Conservation (phyloP, 2,113 vertebrate genomes). For the Macquaria ambigua region DNA sequence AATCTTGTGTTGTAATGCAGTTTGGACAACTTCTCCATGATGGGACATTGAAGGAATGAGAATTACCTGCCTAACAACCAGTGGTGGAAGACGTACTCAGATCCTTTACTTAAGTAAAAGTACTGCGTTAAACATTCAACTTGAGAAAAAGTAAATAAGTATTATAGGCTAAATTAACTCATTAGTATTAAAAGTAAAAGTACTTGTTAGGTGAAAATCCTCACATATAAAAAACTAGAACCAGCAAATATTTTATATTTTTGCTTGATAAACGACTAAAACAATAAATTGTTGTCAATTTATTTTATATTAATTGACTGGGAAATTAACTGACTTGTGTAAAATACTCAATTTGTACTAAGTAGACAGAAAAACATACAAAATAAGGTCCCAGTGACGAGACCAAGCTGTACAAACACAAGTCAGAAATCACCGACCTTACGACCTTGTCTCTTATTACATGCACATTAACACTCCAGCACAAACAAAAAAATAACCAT, state of each 20-base stretch:
- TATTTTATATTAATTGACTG: not conserved
- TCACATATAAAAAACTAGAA: too few species aligned
- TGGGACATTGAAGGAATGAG: not conserved
- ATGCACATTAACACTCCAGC: conserved; percentile 30
- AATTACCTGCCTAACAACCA: not conserved
- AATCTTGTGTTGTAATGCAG: not conserved
- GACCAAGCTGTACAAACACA: not conserved
- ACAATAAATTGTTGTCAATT: not conserved
- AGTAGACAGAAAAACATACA: not conserved
- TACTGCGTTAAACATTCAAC: not conserved
- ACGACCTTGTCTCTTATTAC: not conserved
- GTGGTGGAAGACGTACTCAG: not conserved
- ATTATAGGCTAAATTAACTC: too few species aligned
- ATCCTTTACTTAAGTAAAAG: not conserved
- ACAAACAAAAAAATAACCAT: conserved; percentile 16
- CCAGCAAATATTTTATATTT: too few species aligned
- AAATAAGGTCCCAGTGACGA: conserved; percentile 3
- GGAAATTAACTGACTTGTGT: not conserved
- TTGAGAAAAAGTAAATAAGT: too few species aligned
- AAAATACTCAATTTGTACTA: not conserved
- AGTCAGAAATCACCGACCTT: conserved; percentile 6
- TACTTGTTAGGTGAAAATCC: too few species aligned
- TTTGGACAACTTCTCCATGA: not conserved
- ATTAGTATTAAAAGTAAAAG: too few species aligned
- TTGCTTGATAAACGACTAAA: too few species aligned